These are phyloP conservation scores for Ganaspis sp. DNA, from an alignment of 1,140 invertebrate genomes.

Conservation along the genomic window DNA sequence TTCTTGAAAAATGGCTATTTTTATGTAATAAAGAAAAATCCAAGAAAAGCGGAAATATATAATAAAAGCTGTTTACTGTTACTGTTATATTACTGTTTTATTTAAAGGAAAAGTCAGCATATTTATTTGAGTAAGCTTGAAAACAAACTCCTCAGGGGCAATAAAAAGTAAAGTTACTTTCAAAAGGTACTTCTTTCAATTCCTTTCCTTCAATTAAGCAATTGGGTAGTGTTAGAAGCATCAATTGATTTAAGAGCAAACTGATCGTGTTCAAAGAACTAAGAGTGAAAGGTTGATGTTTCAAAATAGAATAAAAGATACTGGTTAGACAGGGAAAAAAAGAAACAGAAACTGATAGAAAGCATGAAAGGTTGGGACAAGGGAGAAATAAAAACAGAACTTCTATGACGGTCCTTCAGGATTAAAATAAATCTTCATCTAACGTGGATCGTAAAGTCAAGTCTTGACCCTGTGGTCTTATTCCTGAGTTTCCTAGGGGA, in stretches of 20 bases:
- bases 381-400: conserved; percentile 30
- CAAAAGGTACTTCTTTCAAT: neutral
- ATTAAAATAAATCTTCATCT: conserved; percentile 69
- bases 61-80: too few species aligned
- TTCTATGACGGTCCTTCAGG: conserved; percentile 51
- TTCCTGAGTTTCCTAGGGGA: neutral
- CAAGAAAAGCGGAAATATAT: too few species aligned
- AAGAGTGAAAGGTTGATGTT: neutral
- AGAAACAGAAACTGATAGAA: neutral
- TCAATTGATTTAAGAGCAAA: conserved; percentile 60
- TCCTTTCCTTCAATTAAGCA: conserved; percentile 54
- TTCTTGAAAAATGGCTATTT: too few species aligned
- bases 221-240: conserved; percentile 42
- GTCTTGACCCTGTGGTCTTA: conserved; percentile 34
- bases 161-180: neutral
- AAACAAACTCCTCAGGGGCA: neutral
- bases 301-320: neutral
- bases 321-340: neutral
- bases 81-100: too few species aligned
- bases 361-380: neutral
- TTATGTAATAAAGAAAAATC: too few species aligned
- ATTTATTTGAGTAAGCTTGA: too few species aligned
- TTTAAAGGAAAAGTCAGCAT: too few species aligned
- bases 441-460: conserved; percentile 58
- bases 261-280: conserved; percentile 30